phyloP scores from a whole-genome alignment of 2,888 invertebrate species.

The Drosophila nr. medialis region DNA sequence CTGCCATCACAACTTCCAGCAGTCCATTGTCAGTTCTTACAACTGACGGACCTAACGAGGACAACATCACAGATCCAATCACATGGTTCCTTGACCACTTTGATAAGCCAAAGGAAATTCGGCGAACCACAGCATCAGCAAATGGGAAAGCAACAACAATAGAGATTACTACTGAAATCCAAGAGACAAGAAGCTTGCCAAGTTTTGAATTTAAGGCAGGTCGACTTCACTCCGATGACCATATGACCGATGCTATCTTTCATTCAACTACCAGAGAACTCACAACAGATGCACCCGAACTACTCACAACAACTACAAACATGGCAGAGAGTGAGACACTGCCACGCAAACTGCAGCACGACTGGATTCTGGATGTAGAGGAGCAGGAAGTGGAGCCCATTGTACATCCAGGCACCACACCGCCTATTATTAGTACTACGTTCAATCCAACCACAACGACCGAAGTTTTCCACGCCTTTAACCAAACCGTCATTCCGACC shows the following conservation, averaged over 20 bases:
- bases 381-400: slow-evolving; percentile 21
- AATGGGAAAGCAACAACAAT: slow-evolving; percentile 5
- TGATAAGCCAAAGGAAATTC: slow-evolving; percentile 61
- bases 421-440: slow-evolving; percentile 9
- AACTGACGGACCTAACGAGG: slow-evolving; percentile 25
- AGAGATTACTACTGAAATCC: not conserved
- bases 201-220: slow-evolving; percentile 10
- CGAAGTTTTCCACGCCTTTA: not conserved
- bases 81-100: slow-evolving; percentile 69
- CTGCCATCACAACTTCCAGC: not conserved
- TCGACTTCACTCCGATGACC: slow-evolving; percentile 20
- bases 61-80: slow-evolving; percentile 44
- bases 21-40: not conserved
- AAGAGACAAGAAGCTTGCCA: slow-evolving; percentile 3
- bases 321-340: not conserved
- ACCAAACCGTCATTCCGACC: slow-evolving; percentile 37
- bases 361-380: slow-evolving; percentile 44
- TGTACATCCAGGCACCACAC: slow-evolving; percentile 6
- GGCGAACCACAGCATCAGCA: slow-evolving; percentile 49
- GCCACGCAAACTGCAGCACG: slow-evolving; percentile 36
- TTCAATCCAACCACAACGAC: slow-evolving; percentile 25
- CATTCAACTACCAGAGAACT: slow-evolving; percentile 9
- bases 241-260: not conserved
- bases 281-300: slow-evolving; percentile 8
- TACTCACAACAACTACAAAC: slow-evolving; percentile 12